These are phyloP conservation scores for Leptocoma aspasia DNA, from an alignment of 2,113 vertebrate genomes.

Conservation along the genomic window DNA sequence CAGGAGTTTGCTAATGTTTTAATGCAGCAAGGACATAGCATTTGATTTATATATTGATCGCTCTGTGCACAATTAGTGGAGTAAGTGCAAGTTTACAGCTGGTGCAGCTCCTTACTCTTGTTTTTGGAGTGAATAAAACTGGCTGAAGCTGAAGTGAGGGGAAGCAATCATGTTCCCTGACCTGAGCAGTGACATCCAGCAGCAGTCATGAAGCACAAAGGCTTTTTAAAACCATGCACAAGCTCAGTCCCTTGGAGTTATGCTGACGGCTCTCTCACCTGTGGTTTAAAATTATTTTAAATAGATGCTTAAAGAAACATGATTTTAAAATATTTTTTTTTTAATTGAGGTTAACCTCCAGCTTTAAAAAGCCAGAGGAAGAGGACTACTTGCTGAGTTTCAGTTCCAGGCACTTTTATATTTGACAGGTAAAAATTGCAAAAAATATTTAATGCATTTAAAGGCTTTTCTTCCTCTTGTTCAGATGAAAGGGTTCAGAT, in stretches of 20 bases:
- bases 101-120: neutral
- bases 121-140: neutral
- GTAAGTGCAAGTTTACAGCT: neutral
- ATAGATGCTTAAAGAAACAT: neutral
- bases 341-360: neutral
- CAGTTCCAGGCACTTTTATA: neutral
- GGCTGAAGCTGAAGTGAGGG: neutral
- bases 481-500: neutral
- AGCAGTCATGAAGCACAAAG: neutral
- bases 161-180: neutral
- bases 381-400: neutral
- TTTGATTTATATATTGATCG: slow-evolving; percentile 35
- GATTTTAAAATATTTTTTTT: neutral
- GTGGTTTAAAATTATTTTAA: neutral
- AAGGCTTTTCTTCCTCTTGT: neutral
- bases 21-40: neutral
- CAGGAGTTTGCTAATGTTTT: neutral
- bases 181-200: neutral
- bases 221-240: neutral
- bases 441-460: neutral
- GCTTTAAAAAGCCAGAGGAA: neutral
- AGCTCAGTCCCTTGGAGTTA: neutral
- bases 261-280: neutral
- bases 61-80: neutral
- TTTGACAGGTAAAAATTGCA: neutral